Base-by-base conservation (phyloP, 1,140 invertebrate species). In the Zaprionus camerounensis region DNA sequence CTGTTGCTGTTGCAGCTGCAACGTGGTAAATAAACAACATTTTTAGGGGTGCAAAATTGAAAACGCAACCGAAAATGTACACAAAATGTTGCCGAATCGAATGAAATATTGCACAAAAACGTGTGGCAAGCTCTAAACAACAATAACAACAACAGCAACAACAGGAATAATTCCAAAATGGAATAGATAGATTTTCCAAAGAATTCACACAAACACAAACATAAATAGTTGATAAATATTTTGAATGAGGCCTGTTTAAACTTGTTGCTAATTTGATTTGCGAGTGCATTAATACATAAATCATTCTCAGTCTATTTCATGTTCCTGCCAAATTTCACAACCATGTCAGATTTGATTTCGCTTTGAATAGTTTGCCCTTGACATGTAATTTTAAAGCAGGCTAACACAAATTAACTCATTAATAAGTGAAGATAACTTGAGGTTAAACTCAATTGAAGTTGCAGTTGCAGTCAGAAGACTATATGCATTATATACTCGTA, bases 1-100 rank as follows among this genome's bases (percentile, higher is more conserved):
- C 12, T 61, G 31, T 59, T 59, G 57, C 53, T 61, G 31, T 59
- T 59, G 57, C 53, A 58, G 26, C 65, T 67, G 65, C 59, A 64
- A 28, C 51, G 59, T 56, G 28, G 22, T 66, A 76, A 76, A 76
- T 71, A 76, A 71, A 76, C 73, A 72, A 65, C 41, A 71, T 56
- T 76, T 76, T 34, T 17, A 7, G 6, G 41, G n/a, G n/a, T 46
- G 44, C 55, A 58, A 78, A 80, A 80, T 80, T 77, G 77, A 80
- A 80, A 77, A 73, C 41, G 64, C 59, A 59, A 68, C 56, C 56
- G 73, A 71, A 76, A 61, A 65, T 72, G 68, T 66, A 76, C 69
- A 76, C 62, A 76, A 76, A 76, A 76, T 75, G 62, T 72, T 72
- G 73, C 68, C 41, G 41, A 71, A 38, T 71, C 41, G 34, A 65